A percentile compares a stretch with the other conserved stretches of the same genome.
phyloP scores from a whole-genome alignment of 2,797 vertebrate genomes.

The Gouania willdenowi region DNA sequence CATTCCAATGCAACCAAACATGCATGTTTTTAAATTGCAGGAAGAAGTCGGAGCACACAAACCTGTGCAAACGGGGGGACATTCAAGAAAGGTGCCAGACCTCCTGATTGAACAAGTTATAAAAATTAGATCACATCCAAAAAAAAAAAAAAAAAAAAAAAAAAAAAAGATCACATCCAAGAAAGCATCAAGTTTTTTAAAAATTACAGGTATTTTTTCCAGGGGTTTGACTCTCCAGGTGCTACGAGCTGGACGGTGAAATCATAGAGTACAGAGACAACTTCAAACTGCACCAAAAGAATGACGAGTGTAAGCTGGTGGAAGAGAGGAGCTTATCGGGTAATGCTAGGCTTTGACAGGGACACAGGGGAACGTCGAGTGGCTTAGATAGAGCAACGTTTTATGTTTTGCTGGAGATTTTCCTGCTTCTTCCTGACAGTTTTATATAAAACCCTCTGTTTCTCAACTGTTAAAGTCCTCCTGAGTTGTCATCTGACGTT shows the following conservation, averaged over 20 bases:
- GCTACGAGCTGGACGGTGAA: constrained; percentile 17
- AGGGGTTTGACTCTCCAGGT: too few relatives aligned
- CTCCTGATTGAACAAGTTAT: too few relatives aligned
- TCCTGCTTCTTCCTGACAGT: constrained; percentile 24
- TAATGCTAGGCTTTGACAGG: constrained; percentile 47
- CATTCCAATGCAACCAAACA: too few relatives aligned
- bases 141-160: too few relatives aligned
- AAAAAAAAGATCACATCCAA: neutral
- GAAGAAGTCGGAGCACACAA: too few relatives aligned
- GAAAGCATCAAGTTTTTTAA: too few relatives aligned
- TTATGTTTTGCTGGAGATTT: constrained; percentile 36
- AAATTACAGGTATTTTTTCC: too few relatives aligned
- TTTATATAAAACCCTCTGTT: constrained; percentile 21
- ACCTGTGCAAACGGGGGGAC: too few relatives aligned
- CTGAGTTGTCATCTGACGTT: too few relatives aligned
- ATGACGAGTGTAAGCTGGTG: constrained; percentile 39
- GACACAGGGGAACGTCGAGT: constrained; percentile 39
- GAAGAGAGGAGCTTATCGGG: constrained; percentile 32
- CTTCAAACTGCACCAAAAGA: neutral
- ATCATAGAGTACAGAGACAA: constrained; percentile 22
- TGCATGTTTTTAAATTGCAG: too few relatives aligned
- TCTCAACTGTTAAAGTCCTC: constrained; percentile 6
- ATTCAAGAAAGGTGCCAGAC: too few relatives aligned
- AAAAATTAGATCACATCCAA: too few relatives aligned
- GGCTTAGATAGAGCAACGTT: constrained; percentile 33